These are phyloP conservation scores for Drosophila neutralis DNA, from an alignment of 2,888 invertebrate species.

Conservation along the genomic window DNA sequence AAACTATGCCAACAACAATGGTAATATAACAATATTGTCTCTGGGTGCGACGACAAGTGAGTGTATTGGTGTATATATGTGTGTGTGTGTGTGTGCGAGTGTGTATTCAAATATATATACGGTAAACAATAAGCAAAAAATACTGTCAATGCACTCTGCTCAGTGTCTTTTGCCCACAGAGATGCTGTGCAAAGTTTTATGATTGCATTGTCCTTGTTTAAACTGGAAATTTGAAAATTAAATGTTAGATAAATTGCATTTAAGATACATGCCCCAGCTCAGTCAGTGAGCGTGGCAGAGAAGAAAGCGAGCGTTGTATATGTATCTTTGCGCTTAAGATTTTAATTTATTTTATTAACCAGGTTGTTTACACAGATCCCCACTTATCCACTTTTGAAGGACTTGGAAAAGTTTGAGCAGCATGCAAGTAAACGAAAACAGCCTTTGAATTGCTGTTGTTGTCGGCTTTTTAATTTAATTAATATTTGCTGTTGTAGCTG, in stretches of 20 bases:
- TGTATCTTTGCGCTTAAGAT: constrained; percentile 32
- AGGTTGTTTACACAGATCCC: constrained; percentile 17
- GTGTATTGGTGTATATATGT: neutral
- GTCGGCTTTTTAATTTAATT: constrained; percentile 58
- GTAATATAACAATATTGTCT: constrained; percentile 33
- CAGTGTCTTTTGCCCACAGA: constrained; percentile 22
- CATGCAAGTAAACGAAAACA: constrained; percentile 38
- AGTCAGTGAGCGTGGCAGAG: neutral
- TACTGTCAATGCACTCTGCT: constrained; percentile 1
- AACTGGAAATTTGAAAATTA: constrained; percentile 47
- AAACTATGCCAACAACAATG: constrained; percentile 20
- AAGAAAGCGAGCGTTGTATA: constrained; percentile 13
- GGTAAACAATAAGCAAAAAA: constrained; percentile 29
- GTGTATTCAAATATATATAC: constrained; percentile 19
- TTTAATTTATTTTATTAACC: constrained; percentile 63
- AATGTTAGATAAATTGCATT: constrained; percentile 56
- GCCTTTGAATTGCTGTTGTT: constrained; percentile 21
- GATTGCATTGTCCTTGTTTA: constrained; percentile 18
- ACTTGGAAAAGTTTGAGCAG: constrained; percentile 28
- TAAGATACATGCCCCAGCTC: constrained; percentile 9
- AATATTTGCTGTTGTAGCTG: constrained; percentile 47
- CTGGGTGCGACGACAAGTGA: constrained; percentile 2
- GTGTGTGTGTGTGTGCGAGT: neutral
- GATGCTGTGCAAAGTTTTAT: constrained; percentile 28
- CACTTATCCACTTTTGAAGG: neutral